Percentiles rank a stretch among this genome's conserved stretches.
phyloP scores from a whole-genome alignment of 2,888 invertebrate species.

The Prionchulus punctatus region DNA sequence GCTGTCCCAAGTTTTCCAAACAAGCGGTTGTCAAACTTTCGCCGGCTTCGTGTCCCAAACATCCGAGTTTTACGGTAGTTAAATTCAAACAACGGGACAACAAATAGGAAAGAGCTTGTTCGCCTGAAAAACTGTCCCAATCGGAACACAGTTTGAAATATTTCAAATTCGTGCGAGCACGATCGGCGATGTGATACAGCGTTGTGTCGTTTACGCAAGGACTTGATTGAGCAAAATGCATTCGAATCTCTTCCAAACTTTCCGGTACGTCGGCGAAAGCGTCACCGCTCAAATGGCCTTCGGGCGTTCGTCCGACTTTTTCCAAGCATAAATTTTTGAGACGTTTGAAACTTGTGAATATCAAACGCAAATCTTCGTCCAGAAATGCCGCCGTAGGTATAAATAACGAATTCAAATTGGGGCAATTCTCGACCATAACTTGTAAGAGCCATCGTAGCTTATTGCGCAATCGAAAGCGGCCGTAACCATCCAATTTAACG shows the following conservation, averaged over 20 bases:
- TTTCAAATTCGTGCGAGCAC: background rate
- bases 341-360: background rate
- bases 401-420: background rate
- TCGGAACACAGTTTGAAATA: slow-evolving; percentile 3
- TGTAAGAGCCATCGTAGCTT: background rate
- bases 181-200: background rate
- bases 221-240: background rate
- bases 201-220: background rate
- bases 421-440: background rate
- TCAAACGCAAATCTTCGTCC: background rate
- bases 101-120: background rate
- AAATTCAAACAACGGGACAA: background rate
- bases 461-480: background rate
- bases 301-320: slow-evolving; percentile 1
- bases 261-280: background rate
- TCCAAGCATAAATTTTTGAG: background rate
- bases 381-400: background rate
- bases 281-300: background rate
- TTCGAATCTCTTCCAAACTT: background rate
- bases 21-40: background rate
- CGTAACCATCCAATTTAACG: background rate
- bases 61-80: background rate
- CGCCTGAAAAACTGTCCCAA: slow-evolving; percentile 1
- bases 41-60: background rate
- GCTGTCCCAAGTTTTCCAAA: background rate